phyloP scores from a whole-genome alignment of 2,888 invertebrate genomes.

The Gibbula magus region DNA sequence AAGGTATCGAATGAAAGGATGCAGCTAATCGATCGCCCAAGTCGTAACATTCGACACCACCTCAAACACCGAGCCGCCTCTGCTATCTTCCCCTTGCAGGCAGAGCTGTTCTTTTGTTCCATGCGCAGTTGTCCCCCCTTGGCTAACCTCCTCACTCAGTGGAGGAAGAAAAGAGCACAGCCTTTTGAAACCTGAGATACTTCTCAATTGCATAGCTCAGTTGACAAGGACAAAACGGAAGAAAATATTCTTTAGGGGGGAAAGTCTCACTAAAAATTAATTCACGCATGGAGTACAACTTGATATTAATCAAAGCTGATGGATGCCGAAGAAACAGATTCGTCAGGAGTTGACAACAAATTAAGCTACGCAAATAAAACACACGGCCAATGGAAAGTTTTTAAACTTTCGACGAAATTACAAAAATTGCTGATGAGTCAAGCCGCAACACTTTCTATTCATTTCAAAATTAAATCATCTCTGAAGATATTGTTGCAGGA shows the following conservation, averaged over 20 bases:
- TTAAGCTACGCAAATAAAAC: slow-evolving; percentile 5
- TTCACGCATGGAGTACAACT: not conserved
- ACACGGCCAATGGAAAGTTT: not conserved
- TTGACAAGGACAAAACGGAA: not conserved
- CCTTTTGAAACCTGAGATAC: slow-evolving; percentile 8
- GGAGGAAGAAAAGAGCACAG: slow-evolving; percentile 1
- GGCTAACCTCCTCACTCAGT: slow-evolving; percentile 1
- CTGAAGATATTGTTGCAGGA: not conserved
- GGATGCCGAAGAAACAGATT: not conserved
- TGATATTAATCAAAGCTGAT: not conserved
- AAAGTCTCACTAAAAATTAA: slow-evolving; percentile 4
- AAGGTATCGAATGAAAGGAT: not conserved
- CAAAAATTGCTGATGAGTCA: not conserved
- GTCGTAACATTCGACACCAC: slow-evolving; percentile 13
- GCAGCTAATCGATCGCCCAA: slow-evolving; percentile 8
- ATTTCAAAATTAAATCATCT: slow-evolving; percentile 7
- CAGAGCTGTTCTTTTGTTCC: slow-evolving; percentile 1
- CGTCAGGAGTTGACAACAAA: not conserved
- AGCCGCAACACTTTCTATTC: slow-evolving; percentile 4
- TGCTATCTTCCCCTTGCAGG: slow-evolving; percentile 4
- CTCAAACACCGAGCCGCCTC: not conserved
- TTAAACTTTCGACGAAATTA: not conserved
- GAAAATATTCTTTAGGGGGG: not conserved
- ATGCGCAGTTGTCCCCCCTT: not conserved
- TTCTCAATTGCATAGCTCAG: slow-evolving; percentile 13